These are phyloP conservation scores for Agapornis canus DNA, from an alignment of 2,797 vertebrate species.

Conservation along the genomic window DNA sequence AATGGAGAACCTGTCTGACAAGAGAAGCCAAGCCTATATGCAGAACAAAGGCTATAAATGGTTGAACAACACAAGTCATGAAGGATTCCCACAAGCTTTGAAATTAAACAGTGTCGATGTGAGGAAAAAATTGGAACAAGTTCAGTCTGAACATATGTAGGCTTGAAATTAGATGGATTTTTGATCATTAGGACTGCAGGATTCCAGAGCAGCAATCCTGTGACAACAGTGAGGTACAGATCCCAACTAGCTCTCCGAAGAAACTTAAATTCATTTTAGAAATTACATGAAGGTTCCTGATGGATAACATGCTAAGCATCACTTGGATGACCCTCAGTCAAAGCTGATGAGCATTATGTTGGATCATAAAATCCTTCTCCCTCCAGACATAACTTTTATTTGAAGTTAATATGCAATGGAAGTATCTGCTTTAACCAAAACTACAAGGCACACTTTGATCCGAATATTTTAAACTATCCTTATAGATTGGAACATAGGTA, in stretches of 20 bases:
- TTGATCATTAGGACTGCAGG: neutral
- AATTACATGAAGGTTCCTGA: neutral
- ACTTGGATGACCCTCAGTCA: neutral
- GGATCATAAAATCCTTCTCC: neutral
- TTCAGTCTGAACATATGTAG: neutral
- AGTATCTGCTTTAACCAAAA: neutral
- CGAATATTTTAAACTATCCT: neutral
- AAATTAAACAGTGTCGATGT: neutral
- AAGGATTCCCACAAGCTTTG: neutral
- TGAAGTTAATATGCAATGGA: neutral
- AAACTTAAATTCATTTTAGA: neutral
- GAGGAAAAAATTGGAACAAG: neutral
- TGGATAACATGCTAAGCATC: neutral
- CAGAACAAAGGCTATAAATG: neutral
- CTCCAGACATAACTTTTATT: neutral
- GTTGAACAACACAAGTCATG: neutral
- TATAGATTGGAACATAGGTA: neutral
- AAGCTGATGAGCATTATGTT: neutral
- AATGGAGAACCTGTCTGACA: neutral
- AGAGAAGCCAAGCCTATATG: neutral
- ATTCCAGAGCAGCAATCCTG: neutral
- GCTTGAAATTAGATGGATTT: neutral
- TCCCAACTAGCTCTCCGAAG: neutral
- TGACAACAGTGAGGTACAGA: neutral
- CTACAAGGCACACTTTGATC: neutral